Evolutionary conservation across 1,140 invertebrate species (phyloP), one percentile per base, ranked within the genome.

Genomic region (Neelides sp.): DNA sequence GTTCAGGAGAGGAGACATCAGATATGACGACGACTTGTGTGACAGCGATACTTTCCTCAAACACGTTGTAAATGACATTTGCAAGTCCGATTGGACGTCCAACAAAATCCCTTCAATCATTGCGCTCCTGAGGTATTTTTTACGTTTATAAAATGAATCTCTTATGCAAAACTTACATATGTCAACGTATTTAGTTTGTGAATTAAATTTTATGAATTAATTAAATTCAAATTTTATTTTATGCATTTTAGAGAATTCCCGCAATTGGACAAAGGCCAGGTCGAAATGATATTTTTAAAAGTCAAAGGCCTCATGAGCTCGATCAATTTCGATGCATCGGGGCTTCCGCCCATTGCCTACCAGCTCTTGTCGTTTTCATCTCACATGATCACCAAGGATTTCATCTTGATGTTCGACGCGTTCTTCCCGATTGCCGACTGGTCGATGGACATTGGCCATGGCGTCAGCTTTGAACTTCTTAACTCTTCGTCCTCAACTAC

Each of bases 71-170:
- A 41, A 37, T 28, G 54, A 45, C 1, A 43, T 59, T 13, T 41
- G 34, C 28, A 28, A 53, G 39, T 22, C 55, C 7, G 28, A 45
- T 0, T 59, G 57, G 57, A 27, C 20, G 4, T 24, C 34, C 5
- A 34, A 47, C 23, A 55, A 53, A 27, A 30, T 41, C 19, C 22
- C 49, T 7, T 55, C 55, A 1, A 24, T 55, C n/a, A 43, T 59
- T 12, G 50, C 52, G 1, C 34, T 48, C 2, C 20, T 59, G 5
- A 36, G 53, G 57, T 55, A 52, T 4, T 2, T 3, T 17, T 40
- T 23, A 23, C 17, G 20, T 24, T 15, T 37, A 23, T 8, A 8
- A 28, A 24, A 17, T 26, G 15, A 39, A 22, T 24, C 12, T 7
- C 12, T n/a, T n/a, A n/a, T n/a, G n/a, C n/a, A n/a, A n/a, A n/a